These are phyloP conservation scores for Trichonephila clavipes DNA, from an alignment of 1,140 invertebrate genomes.

Conservation along the genomic window DNA sequence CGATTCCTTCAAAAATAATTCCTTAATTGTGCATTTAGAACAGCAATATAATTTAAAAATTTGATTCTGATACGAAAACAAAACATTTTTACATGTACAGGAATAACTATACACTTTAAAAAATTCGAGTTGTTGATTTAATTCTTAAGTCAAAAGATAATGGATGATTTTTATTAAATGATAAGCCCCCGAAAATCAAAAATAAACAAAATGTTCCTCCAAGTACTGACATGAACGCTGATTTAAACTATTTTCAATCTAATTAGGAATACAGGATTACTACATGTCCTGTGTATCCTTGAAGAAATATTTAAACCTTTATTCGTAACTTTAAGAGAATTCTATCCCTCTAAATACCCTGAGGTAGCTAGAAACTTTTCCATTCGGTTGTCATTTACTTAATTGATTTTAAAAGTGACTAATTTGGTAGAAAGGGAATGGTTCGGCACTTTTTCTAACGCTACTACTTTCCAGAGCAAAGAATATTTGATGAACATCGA, in stretches of 20 bases:
- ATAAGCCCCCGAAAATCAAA: neutral
- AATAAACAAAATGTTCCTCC: neutral
- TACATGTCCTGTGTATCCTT: neutral
- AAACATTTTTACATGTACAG: no score
- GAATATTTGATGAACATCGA: neutral
- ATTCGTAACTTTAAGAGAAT: neutral
- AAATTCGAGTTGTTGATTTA: no score
- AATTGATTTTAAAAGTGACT: neutral
- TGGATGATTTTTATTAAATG: no score
- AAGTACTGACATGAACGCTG: neutral
- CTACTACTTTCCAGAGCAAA: neutral
- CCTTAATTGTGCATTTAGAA: no score
- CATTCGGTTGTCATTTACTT: neutral
- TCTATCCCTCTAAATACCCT: neutral
- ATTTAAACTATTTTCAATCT: neutral
- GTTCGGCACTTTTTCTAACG: neutral
- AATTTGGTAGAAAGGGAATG: neutral
- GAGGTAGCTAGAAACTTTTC: neutral
- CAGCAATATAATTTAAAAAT: no score
- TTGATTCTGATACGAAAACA: no score
- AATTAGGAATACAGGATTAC: neutral
- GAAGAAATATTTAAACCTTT: no score
- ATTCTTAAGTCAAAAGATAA: no score
- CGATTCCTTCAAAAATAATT: no score
- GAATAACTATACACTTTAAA: no score